These are phyloP conservation scores for Bathynomus jamesi DNA, from an alignment of 1,140 invertebrate genomes.

Conservation along the genomic window DNA sequence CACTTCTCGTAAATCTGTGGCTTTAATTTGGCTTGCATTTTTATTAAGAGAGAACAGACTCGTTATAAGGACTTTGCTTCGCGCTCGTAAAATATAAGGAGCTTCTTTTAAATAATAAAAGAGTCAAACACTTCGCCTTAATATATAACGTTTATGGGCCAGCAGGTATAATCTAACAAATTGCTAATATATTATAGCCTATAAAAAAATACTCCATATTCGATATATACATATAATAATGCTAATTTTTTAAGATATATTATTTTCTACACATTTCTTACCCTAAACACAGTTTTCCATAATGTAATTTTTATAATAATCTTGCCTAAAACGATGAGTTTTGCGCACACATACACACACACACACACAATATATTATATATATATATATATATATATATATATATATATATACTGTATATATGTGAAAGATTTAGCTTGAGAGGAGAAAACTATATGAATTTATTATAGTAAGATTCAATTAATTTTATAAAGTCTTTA, in stretches of 20 bases:
- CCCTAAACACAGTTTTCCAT: neutral
- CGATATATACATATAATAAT: neutral
- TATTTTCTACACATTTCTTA: neutral
- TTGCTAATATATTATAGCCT: neutral
- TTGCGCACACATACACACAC: too few species aligned
- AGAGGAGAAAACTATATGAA: too few species aligned
- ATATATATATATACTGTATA: constrained; percentile 1
- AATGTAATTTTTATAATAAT: too few species aligned
- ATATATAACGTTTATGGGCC: neutral
- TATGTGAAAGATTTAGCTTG: too few species aligned
- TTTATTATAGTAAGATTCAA: too few species aligned
- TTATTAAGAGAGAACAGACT: neutral
- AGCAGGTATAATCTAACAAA: constrained; percentile 1
- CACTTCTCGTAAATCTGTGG: neutral
- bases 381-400: constrained; percentile 3
- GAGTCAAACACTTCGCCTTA: neutral
- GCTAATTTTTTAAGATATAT: neutral
- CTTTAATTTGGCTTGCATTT: neutral
- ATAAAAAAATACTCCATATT: neutral
- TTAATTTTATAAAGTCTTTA: too few species aligned
- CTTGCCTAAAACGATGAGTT: too few species aligned
- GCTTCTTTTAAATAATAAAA: neutral
- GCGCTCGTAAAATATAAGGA: neutral
- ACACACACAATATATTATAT: neutral
- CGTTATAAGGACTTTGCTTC: neutral